Evolutionary conservation across 2,888 invertebrate genomes (phyloP), one percentile per base, ranked within the genome.

Genomic region (Nysson spinosus): DNA sequence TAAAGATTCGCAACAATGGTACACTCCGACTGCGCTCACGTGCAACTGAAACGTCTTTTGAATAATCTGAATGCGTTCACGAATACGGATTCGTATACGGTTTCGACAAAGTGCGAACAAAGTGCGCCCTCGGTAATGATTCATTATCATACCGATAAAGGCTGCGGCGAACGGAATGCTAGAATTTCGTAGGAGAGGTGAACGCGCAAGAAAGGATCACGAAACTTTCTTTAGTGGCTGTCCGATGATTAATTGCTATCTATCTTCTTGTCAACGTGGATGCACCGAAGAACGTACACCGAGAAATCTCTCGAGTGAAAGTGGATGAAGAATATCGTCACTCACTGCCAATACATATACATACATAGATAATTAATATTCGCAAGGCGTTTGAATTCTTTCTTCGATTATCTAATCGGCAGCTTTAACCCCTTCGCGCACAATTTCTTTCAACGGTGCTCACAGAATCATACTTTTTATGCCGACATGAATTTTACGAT

Each of bases 221-320:
- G 42, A 3, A 4, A 9, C 34, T 34, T 11, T 32, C 34, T 17
- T 19, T 44, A 7, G 2, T 7, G 12, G 16, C 4, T 14, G 30
- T 12, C 7, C 32, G 35, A 35, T 84, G 83, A 82, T 83, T 83
- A 83, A 82, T 84, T 80, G 77, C 69, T 77, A 74, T 72, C 68
- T 78, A 76, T 16, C 75, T 73, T 72, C 69, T 50, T 69, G 61
- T 69, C 73, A 67, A 70, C 69, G 60, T 70, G 70, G 72, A 69
- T 69, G 19, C 43, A 43, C 5, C 46, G 54, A 55, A 55, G 56
- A 43, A 52, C n/a, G n/a, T n/a, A n/a, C 42, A 58, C 57, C 46
- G 61, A 57, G 56, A 56, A 7, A 16, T 16, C 2, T 16, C 30
- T 26, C 34, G 34, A 30, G 19, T 32, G 32, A 12, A 30, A 20